These are phyloP conservation scores for Amniataba percoides DNA, from an alignment of 2,797 vertebrate genomes.

Conservation along the genomic window DNA sequence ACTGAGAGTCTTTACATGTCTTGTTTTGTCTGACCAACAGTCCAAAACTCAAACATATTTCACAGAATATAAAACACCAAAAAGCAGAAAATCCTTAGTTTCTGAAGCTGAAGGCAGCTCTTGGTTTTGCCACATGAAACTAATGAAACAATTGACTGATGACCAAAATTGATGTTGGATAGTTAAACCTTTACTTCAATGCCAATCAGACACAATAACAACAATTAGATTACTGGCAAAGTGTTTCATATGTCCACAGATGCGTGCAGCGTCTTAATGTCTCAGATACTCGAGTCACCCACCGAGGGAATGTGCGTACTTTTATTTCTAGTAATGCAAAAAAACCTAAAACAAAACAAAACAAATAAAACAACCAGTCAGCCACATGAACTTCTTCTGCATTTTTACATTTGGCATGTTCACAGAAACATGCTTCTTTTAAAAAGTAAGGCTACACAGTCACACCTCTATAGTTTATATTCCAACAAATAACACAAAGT, in stretches of 20 bases:
- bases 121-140: not conserved
- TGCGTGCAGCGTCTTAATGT: not conserved
- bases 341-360: too few species aligned
- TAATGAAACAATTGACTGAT: not conserved
- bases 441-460: conserved; percentile 69
- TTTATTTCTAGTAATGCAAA: conserved; percentile 80
- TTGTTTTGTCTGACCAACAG: not conserved
- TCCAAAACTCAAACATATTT: not conserved
- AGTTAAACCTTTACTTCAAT: not conserved
- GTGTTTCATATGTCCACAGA: not conserved
- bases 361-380: conserved; percentile 74
- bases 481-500: conserved; percentile 65
- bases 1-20: not conserved
- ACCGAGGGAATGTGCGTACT: conserved; percentile 36
- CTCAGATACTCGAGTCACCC: conserved; percentile 15
- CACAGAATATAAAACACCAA: not conserved
- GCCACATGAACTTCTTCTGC: conserved; percentile 50
- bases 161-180: not conserved
- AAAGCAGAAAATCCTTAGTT: not conserved
- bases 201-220: not conserved
- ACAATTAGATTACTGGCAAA: not conserved
- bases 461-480: conserved; percentile 64
- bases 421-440: conserved; percentile 62
- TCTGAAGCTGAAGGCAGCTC: not conserved
- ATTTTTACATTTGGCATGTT: conserved; percentile 62